Evolutionary conservation across 2,113 vertebrate genomes (phyloP).

Genomic region (Coregonus clupeaformis): DNA sequence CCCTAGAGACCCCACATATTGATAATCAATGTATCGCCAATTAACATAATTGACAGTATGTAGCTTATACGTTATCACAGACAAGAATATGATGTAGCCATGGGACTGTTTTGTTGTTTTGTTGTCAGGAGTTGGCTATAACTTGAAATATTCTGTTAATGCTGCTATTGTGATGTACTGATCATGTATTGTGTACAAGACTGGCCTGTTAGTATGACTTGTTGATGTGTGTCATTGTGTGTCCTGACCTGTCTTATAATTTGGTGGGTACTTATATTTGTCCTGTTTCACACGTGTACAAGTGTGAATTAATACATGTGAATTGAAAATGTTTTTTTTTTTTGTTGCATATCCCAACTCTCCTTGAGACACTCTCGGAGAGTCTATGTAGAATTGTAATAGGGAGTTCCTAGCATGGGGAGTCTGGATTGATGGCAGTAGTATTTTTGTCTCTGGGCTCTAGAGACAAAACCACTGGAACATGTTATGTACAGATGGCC

Average conservation of each 20-base stretch:
- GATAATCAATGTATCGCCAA: neutral
- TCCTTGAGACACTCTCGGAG: too few relatives aligned
- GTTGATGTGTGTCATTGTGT: neutral
- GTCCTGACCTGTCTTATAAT: neutral
- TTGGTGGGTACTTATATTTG: neutral
- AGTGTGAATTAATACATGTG: too few relatives aligned
- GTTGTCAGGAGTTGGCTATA: neutral
- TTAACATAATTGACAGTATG: neutral
- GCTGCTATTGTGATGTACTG: neutral
- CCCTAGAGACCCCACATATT: neutral
- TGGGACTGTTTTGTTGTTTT: neutral
- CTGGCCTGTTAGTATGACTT: neutral
- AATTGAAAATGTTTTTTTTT: too few relatives aligned
- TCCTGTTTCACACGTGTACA: neutral
- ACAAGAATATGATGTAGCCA: neutral
- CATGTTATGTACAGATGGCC: too few relatives aligned
- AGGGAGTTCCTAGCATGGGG: too few relatives aligned
- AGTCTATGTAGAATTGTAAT: too few relatives aligned
- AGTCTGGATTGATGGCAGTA: too few relatives aligned
- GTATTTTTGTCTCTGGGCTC: too few relatives aligned
- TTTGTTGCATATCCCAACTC: too few relatives aligned
- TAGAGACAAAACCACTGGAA: too few relatives aligned
- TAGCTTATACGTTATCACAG: neutral
- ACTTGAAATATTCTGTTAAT: neutral
- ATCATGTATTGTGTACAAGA: neutral